A percentile compares a stretch with the other conserved stretches of the same genome.
Conservation (phyloP, 92 coral and sea anemone species). For the Epizoanthus scotinus region DNA sequence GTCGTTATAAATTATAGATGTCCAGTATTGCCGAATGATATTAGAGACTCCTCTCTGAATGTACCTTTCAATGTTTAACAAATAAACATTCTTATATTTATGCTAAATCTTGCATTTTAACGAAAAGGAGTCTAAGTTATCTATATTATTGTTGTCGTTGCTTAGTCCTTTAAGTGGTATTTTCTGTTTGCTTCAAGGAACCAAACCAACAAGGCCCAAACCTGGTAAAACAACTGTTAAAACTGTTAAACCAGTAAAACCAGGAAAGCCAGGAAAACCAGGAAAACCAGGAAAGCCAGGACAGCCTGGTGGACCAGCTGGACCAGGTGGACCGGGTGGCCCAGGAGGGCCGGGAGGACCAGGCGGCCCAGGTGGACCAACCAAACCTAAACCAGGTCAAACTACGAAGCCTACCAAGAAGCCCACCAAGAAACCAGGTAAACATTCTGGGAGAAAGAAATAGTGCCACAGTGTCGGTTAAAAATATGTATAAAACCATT, state of each 20-base stretch:
- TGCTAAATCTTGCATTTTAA: too few species aligned
- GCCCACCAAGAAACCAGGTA: conserved; percentile 64
- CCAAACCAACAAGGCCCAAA: conserved; percentile 53
- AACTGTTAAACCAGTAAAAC: conserved; percentile 57
- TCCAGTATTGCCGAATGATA: too few species aligned
- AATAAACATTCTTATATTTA: too few species aligned
- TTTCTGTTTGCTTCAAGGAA: conserved; percentile 5
- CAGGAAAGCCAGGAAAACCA: conserved; percentile 70
- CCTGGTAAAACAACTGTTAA: conserved; percentile 49
- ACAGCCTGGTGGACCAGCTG: conserved; percentile 72
- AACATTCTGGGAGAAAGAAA: conserved; percentile 45
- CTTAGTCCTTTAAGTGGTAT: not conserved
- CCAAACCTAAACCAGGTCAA: conserved; percentile 58
- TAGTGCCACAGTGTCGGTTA: not conserved
- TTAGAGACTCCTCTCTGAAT: too few species aligned
- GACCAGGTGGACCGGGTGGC: conserved; percentile 69
- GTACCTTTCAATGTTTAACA: too few species aligned
- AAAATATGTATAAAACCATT: not conserved
- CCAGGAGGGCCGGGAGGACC: conserved; percentile 83
- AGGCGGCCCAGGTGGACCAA: conserved; percentile 79
- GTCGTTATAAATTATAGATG: too few species aligned
- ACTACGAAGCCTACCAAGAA: conserved; percentile 70
- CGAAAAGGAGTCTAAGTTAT: too few species aligned
- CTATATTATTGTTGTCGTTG: not conserved
- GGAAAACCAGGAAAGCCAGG: conserved; percentile 73